Base-by-base conservation (phyloP, 2,888 invertebrate species). In the Volucella bombylans region DNA sequence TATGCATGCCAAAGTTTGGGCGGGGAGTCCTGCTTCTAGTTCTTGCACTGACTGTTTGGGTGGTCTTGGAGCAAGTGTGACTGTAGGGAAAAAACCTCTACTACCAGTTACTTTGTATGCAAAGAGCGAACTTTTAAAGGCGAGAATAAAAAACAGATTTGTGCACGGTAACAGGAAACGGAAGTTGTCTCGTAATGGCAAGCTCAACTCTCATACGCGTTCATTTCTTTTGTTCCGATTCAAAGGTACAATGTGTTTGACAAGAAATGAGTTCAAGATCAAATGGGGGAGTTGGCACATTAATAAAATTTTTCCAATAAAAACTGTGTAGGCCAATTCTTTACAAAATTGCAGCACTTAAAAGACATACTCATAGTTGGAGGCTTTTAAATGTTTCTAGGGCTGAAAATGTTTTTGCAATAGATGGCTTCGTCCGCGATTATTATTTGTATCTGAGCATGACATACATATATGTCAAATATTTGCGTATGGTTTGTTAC, bases 171-270 rank as follows among this genome's bases (percentile, higher is more conserved):
- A 77, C 82, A 68, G 82, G 82, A 82, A 79, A 73, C 82, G 82
- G 82, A 82, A 78, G 78, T 82, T 73, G 78, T 72, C 62, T 73
- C 57, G 79, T 82, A 73, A 82, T 73, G 62, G 47, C 71, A 77
- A 45, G 72, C 77, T 80, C 62, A 74, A 49, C 73, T 43, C 68
- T 65, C 76, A 57, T 64, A 64, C 50, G 54, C 9, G 14, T 49
- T 41, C 43, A 57, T 72, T 65, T 52, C 14, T 39, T 49, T 38
- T 69, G 15, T 18, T 47, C 6, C 41, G 43, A 9, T 18, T 52
- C 10, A 15, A 18, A 11, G 11, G 18, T 8, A 67, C 71, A 72
- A 18, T 82, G 49, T 54, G 55, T 59, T 11, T 8, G 4, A 12
- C 57, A 73, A 49, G 39, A 43, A 64, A 18, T 11, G 4, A 23